Conservation (phyloP, 2,888 invertebrate genomes). For the Hololepta plana region DNA sequence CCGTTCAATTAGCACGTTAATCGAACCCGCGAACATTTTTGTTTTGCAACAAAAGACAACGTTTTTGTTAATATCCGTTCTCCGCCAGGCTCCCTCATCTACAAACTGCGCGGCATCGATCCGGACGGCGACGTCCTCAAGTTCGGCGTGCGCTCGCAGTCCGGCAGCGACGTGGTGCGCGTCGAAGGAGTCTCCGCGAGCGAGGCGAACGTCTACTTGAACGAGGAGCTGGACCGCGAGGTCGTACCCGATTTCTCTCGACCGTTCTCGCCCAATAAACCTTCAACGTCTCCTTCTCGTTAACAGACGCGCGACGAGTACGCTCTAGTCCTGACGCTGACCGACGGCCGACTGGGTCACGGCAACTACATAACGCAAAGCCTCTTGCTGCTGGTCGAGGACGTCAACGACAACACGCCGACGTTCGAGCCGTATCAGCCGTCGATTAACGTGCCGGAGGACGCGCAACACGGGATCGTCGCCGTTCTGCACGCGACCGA, state of each 20-base stretch:
- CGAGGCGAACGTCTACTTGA: conserved; percentile 75
- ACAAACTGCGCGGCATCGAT: conserved; percentile 65
- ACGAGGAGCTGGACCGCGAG: conserved; percentile 81
- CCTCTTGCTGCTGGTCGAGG: conserved; percentile 72
- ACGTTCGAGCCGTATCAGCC: conserved; percentile 73
- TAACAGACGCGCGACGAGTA: conserved; percentile 71
- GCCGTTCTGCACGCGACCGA: conserved; percentile 75
- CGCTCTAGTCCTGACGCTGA: conserved; percentile 70
- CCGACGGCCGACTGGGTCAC: conserved; percentile 72
- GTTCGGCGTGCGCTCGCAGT: conserved; percentile 66
- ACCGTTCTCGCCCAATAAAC: not conserved
- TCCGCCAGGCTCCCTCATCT: conserved; percentile 58
- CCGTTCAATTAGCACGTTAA: too few species aligned
- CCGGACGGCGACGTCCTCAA: conserved; percentile 68
- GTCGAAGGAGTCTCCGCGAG: conserved; percentile 64
- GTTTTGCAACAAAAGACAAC: too few species aligned
- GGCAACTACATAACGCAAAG: conserved; percentile 83
- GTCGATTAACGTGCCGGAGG: conserved; percentile 63
- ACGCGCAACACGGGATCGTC: conserved; percentile 55
- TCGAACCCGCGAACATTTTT: too few species aligned
- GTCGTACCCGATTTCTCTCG: conserved; percentile 27
- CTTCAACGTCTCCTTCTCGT: conserved; percentile 7
- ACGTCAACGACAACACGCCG: conserved; percentile 83
- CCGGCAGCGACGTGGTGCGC: conserved; percentile 66
- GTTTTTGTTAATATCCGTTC: too few species aligned